phyloP scores from a whole-genome alignment of 2,888 invertebrate species.

The Electrophaes corylata region DNA sequence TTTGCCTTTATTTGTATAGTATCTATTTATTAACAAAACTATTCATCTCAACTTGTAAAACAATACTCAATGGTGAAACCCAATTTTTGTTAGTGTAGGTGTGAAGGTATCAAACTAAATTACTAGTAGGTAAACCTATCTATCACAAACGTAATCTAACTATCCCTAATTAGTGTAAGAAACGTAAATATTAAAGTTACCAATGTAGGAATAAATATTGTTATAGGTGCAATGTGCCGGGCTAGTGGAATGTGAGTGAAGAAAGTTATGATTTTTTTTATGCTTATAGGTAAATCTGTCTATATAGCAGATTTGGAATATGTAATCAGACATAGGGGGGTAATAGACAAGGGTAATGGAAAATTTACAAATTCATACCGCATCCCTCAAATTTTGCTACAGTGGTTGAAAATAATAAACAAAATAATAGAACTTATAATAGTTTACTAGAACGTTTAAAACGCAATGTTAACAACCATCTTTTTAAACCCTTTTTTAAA shows the following conservation, averaged over 20 bases:
- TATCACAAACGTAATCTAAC: conserved; percentile 4
- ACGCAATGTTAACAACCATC: no score
- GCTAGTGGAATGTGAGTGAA: conserved; percentile 74
- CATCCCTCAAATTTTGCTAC: no score
- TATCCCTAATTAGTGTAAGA: conserved; percentile 6
- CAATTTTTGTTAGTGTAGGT: not conserved
- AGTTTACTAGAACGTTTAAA: no score
- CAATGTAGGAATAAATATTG: conserved; percentile 34
- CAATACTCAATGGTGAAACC: not conserved
- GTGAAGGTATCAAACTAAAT: no score
- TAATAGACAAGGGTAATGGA: not conserved
- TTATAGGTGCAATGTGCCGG: conserved; percentile 60
- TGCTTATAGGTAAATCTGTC: not conserved
- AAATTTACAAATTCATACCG: no score
- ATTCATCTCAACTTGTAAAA: not conserved
- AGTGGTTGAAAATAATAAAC: no score
- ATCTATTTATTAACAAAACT: no score
- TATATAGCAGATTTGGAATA: not conserved
- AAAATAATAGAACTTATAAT: no score
- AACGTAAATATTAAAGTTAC: conserved; percentile 33
- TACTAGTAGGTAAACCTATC: conserved; percentile 1
- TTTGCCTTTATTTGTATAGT: not conserved
- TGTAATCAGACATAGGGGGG: not conserved
- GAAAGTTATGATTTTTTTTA: not conserved
- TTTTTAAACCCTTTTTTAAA: no score